Percentiles rank a stretch among this genome's conserved stretches.
phyloP scores from a whole-genome alignment of 30 jellyfish, hydroid and myxozoan species.

The Pelagia noctiluca region DNA sequence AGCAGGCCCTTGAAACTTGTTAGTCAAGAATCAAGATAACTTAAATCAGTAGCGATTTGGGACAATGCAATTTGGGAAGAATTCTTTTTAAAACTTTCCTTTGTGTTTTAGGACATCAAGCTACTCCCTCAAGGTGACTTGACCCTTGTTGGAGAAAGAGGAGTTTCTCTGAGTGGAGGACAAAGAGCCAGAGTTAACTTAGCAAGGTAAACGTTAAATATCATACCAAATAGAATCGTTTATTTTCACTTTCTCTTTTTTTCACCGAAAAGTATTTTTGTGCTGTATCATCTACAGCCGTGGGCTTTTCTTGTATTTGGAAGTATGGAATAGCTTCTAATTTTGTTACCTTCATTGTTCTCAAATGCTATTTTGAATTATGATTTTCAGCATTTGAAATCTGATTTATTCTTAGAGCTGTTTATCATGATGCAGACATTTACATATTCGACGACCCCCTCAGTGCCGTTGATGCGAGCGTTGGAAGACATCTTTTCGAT shows the following conservation, averaged over 20 bases:
- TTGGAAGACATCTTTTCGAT: slow-evolving; percentile 91
- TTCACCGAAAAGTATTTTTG: too few species aligned
- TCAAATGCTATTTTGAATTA: too few species aligned
- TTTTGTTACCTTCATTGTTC: too few species aligned
- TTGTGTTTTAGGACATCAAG: slow-evolving; percentile 71
- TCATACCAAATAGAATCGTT: neutral
- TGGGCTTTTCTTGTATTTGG: too few species aligned
- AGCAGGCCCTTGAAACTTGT: too few species aligned
- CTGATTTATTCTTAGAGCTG: slow-evolving; percentile 96
- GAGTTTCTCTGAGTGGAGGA: slow-evolving; percentile 96
- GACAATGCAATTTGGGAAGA: too few species aligned
- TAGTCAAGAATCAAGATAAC: too few species aligned
- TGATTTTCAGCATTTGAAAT: too few species aligned
- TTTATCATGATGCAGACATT: slow-evolving; percentile 89
- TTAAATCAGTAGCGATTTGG: too few species aligned
- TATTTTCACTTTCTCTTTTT: too few species aligned
- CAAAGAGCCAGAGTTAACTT: slow-evolving; percentile 95
- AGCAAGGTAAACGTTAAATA: slow-evolving; percentile 90
- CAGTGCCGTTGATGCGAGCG: slow-evolving; percentile 98
- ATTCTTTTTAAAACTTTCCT: neutral
- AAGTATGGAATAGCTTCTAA: too few species aligned
- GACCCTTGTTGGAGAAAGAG: slow-evolving; percentile 97
- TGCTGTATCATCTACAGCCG: too few species aligned
- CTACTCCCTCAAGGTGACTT: slow-evolving; percentile 84
- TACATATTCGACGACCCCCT: slow-evolving; percentile 94